These are phyloP conservation scores for Cydia splendana DNA, from an alignment of 1,140 invertebrate genomes.

Conservation along the genomic window DNA sequence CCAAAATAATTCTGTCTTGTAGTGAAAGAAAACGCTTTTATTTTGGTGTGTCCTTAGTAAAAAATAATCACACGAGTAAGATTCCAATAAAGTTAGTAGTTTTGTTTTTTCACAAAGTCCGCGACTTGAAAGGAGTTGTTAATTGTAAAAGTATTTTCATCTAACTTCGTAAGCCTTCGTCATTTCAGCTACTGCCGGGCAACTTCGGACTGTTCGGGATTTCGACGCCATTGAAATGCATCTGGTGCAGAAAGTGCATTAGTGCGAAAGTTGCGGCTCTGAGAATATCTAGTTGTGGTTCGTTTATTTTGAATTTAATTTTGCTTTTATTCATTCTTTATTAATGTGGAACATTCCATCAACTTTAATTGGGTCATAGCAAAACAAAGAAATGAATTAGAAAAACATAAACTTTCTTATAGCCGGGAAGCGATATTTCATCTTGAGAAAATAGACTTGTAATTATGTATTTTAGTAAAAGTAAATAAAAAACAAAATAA, in stretches of 20 bases:
- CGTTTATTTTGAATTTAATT: background rate
- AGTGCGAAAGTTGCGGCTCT: background rate
- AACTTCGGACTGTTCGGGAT: background rate
- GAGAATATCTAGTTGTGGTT: background rate
- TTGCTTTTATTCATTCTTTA: background rate
- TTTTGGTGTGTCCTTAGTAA: background rate
- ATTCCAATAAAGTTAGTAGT: background rate
- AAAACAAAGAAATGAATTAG: too few relatives aligned
- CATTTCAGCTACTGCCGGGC: background rate
- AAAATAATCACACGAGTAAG: background rate
- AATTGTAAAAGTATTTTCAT: slow-evolving; percentile 29
- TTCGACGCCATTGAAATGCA: slow-evolving; percentile 7
- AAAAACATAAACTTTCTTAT: too few relatives aligned
- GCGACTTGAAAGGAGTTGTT: slow-evolving; percentile 17
- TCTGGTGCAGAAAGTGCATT: background rate
- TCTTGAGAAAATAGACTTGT: too few relatives aligned
- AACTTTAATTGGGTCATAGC: too few relatives aligned
- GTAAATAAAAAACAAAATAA: too few relatives aligned
- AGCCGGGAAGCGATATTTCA: too few relatives aligned
- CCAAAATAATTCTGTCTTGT: too few relatives aligned
- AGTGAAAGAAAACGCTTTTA: too few relatives aligned
- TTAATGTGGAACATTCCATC: background rate
- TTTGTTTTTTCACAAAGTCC: slow-evolving; percentile 13
- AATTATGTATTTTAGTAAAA: too few relatives aligned
- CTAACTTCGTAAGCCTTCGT: slow-evolving; percentile 8